These are phyloP conservation scores for Pteronura brasiliensis DNA, from an alignment of 2,113 vertebrate genomes.

Conservation along the genomic window DNA sequence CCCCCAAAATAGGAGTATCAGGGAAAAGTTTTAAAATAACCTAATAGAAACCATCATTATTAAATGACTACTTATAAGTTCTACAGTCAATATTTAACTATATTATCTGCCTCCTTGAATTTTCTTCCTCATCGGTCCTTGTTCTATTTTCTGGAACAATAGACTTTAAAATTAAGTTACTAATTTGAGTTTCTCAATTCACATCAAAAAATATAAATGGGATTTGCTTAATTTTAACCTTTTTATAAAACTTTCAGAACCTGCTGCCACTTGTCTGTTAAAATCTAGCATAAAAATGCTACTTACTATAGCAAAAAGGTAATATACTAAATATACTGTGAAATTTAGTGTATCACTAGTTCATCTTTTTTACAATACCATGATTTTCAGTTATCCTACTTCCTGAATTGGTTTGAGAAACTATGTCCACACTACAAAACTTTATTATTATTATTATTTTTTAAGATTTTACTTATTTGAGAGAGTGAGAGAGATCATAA, in stretches of 20 bases:
- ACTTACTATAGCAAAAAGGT: background rate
- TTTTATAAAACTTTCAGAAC: conserved; percentile 14
- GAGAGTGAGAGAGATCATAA: too few relatives aligned
- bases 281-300: background rate
- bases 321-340: background rate
- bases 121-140: conserved; percentile 1
- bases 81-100: background rate
- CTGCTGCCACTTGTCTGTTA: background rate
- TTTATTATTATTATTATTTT: background rate
- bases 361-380: background rate
- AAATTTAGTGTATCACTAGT: background rate
- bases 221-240: conserved; percentile 23
- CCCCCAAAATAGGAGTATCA: background rate
- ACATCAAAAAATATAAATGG: conserved; percentile 25
- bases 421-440: background rate
- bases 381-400: conserved; percentile 22
- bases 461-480: too few relatives aligned
- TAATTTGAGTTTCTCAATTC: conserved; percentile 39
- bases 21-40: background rate
- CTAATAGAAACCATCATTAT: background rate
- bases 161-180: conserved; percentile 28
- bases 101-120: background rate
- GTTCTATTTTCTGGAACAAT: background rate
- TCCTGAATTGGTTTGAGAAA: conserved; percentile 1
- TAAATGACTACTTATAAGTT: background rate